These are phyloP conservation scores for Rhipidura dahli DNA, from an alignment of 2,113 vertebrate species.

Conservation along the genomic window DNA sequence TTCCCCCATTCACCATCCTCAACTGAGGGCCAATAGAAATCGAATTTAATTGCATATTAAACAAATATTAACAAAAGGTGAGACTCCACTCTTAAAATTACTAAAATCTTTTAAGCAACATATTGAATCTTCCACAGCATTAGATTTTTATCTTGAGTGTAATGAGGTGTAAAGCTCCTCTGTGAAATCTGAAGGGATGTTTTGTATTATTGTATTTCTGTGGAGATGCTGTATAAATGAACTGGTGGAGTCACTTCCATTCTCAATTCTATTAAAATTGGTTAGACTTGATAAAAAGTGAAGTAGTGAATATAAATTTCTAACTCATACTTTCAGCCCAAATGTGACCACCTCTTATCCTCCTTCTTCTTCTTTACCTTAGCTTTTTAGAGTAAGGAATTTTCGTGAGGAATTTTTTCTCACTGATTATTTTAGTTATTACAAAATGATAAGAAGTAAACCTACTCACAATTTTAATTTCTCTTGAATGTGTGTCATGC, in stretches of 20 bases:
- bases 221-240: neutral
- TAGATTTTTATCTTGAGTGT: slow-evolving; percentile 59
- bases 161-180: slow-evolving; percentile 15
- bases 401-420: neutral
- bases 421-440: neutral
- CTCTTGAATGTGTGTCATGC: neutral
- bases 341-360: neutral
- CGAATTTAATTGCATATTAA: slow-evolving; percentile 69
- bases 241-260: neutral
- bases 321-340: neutral
- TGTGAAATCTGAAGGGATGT: slow-evolving; percentile 24
- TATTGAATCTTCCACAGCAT: slow-evolving; percentile 52
- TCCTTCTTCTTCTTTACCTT: neutral
- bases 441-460: neutral
- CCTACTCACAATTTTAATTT: neutral
- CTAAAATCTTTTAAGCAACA: slow-evolving; percentile 41
- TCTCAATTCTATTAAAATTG: slow-evolving; percentile 16
- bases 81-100: slow-evolving; percentile 50
- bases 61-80: slow-evolving; percentile 63
- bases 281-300: slow-evolving; percentile 12
- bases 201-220: slow-evolving; percentile 39
- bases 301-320: slow-evolving; percentile 31
- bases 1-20: neutral
- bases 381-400: neutral
- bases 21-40: slow-evolving; percentile 4